These are phyloP conservation scores for Boulengeromyrus knoepffleri DNA, from an alignment of 2,113 vertebrate species.

Conservation along the genomic window DNA sequence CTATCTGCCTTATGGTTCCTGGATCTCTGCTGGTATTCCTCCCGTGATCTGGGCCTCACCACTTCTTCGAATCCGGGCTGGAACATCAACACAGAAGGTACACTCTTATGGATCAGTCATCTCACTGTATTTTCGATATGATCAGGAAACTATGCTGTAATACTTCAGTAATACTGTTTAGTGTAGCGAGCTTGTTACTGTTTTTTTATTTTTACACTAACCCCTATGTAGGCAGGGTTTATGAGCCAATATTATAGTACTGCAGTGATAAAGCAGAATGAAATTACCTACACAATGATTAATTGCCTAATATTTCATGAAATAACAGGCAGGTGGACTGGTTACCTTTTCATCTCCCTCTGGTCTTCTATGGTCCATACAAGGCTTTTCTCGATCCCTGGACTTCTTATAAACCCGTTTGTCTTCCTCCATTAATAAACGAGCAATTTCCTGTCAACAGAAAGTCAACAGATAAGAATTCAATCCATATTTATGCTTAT, in stretches of 20 bases:
- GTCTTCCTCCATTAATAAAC: constrained; percentile 70
- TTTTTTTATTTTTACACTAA: constrained; percentile 50
- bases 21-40: constrained; percentile 48
- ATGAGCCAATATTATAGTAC: not conserved
- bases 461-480: constrained; percentile 8
- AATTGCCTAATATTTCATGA: not conserved
- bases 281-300: not conserved
- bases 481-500: not conserved
- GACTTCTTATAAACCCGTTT: constrained; percentile 64
- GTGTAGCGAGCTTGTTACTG: constrained; percentile 2
- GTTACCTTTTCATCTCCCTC: constrained; percentile 65
- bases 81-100: constrained; percentile 39
- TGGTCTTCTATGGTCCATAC: constrained; percentile 54
- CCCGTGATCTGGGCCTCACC: constrained; percentile 48
- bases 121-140: not conserved
- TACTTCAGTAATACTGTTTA: not conserved
- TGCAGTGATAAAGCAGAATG: not conserved
- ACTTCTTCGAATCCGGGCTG: constrained; percentile 39
- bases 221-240: constrained; percentile 45
- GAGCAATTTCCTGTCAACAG: constrained; percentile 62
- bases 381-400: constrained; percentile 61
- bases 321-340: not conserved
- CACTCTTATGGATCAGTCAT: constrained; percentile 42
- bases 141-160: constrained; percentile 16
- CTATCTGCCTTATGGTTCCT: constrained; percentile 54